Conservation (phyloP, 2,113 vertebrate genomes). For the Prunella himalayana region DNA sequence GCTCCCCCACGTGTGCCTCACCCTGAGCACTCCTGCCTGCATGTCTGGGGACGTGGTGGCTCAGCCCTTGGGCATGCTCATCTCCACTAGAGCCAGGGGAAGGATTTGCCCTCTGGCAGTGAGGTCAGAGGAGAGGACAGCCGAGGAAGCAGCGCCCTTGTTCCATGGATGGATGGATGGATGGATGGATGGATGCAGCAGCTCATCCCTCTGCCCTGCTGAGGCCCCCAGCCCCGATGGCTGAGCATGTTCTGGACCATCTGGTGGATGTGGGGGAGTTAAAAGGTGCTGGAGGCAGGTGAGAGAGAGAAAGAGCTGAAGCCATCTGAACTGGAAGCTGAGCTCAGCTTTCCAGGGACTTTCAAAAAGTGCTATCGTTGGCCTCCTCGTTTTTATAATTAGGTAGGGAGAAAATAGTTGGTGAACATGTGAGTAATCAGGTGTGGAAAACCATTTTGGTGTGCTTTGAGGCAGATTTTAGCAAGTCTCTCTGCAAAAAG, state of each 20-base stretch:
- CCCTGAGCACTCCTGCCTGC: neutral
- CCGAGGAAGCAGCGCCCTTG: neutral
- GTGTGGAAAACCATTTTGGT: neutral
- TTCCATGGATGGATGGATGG: neutral
- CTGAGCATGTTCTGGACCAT: neutral
- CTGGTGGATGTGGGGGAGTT: neutral
- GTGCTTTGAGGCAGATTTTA: neutral
- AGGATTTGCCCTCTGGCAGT: slow-evolving; percentile 3
- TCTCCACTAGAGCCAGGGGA: neutral
- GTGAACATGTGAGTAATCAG: neutral
- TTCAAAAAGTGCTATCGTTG: neutral
- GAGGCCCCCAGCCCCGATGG: neutral
- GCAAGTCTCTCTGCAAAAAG: neutral
- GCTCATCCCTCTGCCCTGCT: neutral
- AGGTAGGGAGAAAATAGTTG: neutral
- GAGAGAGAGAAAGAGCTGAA: neutral
- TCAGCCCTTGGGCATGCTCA: neutral
- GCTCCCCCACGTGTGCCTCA: neutral
- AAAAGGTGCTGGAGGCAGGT: neutral
- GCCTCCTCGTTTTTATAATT: neutral
- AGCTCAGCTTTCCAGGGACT: neutral
- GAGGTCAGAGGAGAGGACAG: neutral
- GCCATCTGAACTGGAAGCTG: neutral
- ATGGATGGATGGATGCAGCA: neutral
- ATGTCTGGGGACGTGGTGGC: slow-evolving; percentile 6